Conservation (phyloP, 2,888 invertebrate genomes). For the Acholoe squamosa region DNA sequence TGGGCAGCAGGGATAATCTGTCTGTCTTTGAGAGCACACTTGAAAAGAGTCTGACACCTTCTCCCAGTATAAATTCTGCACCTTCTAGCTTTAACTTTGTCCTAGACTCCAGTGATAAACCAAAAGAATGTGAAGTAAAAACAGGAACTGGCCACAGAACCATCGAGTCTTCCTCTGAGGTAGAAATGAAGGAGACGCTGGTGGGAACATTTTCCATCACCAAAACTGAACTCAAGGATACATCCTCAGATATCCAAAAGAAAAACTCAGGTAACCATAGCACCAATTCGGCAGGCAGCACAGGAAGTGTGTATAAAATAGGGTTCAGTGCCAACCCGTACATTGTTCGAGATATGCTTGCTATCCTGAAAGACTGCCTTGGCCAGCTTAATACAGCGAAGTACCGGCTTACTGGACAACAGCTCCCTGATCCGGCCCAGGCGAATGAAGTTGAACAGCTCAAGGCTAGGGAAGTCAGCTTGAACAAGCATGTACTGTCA, state of each 20-base stretch:
- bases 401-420: conserved; percentile 40
- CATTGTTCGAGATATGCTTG: conserved; percentile 77
- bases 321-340: conserved; percentile 79
- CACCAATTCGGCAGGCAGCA: conserved; percentile 58
- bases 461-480: conserved; percentile 73
- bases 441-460: background rate
- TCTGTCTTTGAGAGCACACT: background rate
- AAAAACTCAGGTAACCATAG: conserved; percentile 54
- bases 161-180: background rate
- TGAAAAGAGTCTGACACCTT: background rate
- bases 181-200: background rate
- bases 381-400: conserved; percentile 71
- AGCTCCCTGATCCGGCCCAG: background rate
- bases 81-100: background rate
- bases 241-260: conserved; percentile 3
- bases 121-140: background rate
- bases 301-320: conserved; percentile 67
- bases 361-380: conserved; percentile 77
- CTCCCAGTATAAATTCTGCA: background rate
- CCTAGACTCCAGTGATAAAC: background rate
- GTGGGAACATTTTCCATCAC: conserved; percentile 46
- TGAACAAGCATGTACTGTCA: conserved; percentile 72
- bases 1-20: conserved; percentile 58
- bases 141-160: no score
- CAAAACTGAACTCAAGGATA: conserved; percentile 59